Percentiles rank a stretch among this genome's conserved stretches.
These are phyloP conservation scores for Synanthedon myopaeformis DNA, from an alignment of 2,888 invertebrate species.

Conservation along the genomic window DNA sequence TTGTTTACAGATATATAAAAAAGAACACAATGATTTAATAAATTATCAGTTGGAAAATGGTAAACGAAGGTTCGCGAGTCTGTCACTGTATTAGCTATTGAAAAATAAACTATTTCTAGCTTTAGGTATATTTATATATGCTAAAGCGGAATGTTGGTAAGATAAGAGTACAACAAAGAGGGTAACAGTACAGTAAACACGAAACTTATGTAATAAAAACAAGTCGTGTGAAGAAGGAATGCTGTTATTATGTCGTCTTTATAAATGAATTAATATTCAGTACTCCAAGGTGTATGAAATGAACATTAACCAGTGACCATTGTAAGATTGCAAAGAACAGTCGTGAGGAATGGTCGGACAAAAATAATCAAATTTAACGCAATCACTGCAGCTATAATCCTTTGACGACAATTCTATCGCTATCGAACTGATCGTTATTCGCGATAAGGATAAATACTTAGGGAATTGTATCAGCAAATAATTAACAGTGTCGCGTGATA, in stretches of 20 bases:
- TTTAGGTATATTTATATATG: no score
- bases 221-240: constrained; percentile 5
- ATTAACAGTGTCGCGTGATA: constrained; percentile 33
- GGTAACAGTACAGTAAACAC: no score
- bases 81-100: no score
- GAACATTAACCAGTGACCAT: not conserved
- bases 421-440: constrained; percentile 32
- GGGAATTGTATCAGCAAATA: constrained; percentile 25
- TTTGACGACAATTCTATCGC: constrained; percentile 13
- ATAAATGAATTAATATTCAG: constrained; percentile 5
- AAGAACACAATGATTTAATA: constrained; percentile 39
- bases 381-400: constrained; percentile 28
- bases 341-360: no score
- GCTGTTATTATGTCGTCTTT: constrained; percentile 1
- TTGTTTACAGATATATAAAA: constrained; percentile 37
- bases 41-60: constrained; percentile 46
- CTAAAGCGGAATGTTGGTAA: no score
- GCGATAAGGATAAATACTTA: constrained; percentile 40
- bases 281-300: constrained; percentile 5
- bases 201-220: not conserved
- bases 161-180: no score
- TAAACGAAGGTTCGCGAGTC: no score
- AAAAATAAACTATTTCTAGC: no score
- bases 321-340: no score
- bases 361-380: constrained; percentile 5